Evolutionary conservation across 2,113 vertebrate species (phyloP), one percentile per base, ranked within the genome.

Genomic region (Malaclemys terrapin): DNA sequence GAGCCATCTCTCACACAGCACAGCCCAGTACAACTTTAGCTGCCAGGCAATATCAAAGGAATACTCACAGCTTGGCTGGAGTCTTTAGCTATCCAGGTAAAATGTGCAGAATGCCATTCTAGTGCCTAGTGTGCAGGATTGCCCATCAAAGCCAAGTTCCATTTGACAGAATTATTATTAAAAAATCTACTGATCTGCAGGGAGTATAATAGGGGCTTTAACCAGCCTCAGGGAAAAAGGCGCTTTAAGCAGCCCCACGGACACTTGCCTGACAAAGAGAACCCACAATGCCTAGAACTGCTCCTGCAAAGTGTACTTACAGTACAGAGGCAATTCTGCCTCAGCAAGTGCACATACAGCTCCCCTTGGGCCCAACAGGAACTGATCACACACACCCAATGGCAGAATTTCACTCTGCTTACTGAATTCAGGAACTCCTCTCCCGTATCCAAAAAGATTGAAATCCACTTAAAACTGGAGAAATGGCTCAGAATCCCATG

Each of bases 381-480:
- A 19, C 10, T 20, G 2, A 2, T 1, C 27, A 12, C 3, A 1
- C 4, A 29, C 56, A 50, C 10, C 3, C 35, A 79, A 1, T 0
- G 45, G 47, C 11, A 29, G 69, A 31, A 12, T 69, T 82, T 10
- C 31, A 50, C 65, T 75, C 1, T 12, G 38, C 45, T 38, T 35
- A 53, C 11, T 53, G 24, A 92, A n/a, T 13, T 11, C 24, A 75
- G 45, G 42, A 91, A 93, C 1, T 0, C 9, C 6, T 50, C 3
- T 47, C 13, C n/a, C 3, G 8, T 38, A 10, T 12, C 72, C 72
- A 75, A 75, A 24, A 38, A 22, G 38, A 75, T 5, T 72, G 69
- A 10, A 72, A 62, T 31, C n/a, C 7, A 56, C 22, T 90, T 45
- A 49, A 75, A 80, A 31, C 13, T 47, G 10, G 35, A 49, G 45